These are phyloP conservation scores for Heterodera schachtii DNA, from an alignment of 1,140 invertebrate species.

Conservation along the genomic window DNA sequence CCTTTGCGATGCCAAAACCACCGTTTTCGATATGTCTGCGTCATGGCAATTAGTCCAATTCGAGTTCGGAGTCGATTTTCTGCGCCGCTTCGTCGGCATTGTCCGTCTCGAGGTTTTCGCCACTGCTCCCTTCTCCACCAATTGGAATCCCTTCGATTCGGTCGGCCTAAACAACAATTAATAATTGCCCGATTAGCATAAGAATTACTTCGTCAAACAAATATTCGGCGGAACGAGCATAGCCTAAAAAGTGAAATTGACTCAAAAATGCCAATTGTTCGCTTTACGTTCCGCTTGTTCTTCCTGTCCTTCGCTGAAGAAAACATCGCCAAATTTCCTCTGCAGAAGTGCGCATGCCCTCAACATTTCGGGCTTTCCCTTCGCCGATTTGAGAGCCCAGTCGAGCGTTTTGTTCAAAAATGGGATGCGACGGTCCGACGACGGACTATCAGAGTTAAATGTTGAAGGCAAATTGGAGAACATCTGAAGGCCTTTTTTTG, in stretches of 20 bases:
- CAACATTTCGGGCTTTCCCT: constrained; percentile 12
- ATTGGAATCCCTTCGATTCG: not conserved
- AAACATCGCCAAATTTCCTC: constrained; percentile 14
- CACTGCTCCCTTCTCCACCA: not conserved
- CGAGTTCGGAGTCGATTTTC: constrained; percentile 5
- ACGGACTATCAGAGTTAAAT: constrained; percentile 16
- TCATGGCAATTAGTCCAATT: constrained; percentile 11
- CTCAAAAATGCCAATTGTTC: not conserved
- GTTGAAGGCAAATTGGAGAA: constrained; percentile 10
- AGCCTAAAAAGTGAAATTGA: not conserved
- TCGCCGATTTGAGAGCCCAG: constrained; percentile 12
- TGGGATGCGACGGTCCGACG: constrained; percentile 1
- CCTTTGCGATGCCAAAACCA: too few relatives aligned
- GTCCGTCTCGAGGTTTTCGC: not conserved
- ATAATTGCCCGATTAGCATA: not conserved
- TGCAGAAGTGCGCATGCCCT: constrained; percentile 13
- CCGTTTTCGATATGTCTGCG: too few relatives aligned
- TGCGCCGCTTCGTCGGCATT: not conserved
- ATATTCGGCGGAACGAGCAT: constrained; percentile 13
- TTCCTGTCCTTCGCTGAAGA: constrained; percentile 2
- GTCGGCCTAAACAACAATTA: not conserved
- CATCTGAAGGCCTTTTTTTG: constrained; percentile 1
- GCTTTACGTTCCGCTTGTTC: constrained; percentile 12
- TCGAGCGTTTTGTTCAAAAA: constrained; percentile 34
- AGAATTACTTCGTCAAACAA: constrained; percentile 10